Evolutionary conservation across 2,888 invertebrate species (phyloP).

Genomic region (Agriopis leucophaearia): DNA sequence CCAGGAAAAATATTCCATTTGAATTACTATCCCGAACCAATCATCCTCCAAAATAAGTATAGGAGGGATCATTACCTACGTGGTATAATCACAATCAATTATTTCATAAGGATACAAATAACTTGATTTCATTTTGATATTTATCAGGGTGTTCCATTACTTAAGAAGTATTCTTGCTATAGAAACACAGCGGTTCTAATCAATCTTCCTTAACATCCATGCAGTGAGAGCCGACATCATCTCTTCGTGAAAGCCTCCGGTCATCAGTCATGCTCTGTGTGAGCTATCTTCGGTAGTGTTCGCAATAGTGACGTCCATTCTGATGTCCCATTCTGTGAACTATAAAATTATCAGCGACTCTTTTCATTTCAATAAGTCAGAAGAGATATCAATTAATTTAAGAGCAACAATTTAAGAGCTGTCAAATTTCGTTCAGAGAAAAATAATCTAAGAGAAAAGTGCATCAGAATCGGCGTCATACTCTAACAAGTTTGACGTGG

Average conservation of each 20-base stretch:
- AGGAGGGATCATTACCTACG: no score
- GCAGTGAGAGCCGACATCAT: conserved; percentile 16
- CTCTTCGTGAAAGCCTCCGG: conserved; percentile 15
- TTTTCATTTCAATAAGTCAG: no score
- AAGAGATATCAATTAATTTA: no score
- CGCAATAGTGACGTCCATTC: background rate
- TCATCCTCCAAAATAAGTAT: background rate
- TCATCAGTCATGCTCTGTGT: conserved; percentile 29
- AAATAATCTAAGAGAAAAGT: no score
- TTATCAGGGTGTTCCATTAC: conserved; percentile 8
- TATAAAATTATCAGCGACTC: no score
- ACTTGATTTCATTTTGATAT: background rate
- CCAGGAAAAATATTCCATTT: background rate
- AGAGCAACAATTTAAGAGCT: no score
- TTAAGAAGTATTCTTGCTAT: background rate
- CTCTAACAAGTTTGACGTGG: no score
- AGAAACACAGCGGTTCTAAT: conserved; percentile 10
- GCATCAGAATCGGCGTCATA: no score
- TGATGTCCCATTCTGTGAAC: background rate
- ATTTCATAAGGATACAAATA: background rate
- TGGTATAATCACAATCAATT: background rate
- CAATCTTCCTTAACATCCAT: conserved; percentile 24
- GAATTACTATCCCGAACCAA: background rate
- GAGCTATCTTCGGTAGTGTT: conserved; percentile 22
- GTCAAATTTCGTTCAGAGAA: no score